phyloP scores from a whole-genome alignment of 2,888 invertebrate species.

The Nymphalis urticae region DNA sequence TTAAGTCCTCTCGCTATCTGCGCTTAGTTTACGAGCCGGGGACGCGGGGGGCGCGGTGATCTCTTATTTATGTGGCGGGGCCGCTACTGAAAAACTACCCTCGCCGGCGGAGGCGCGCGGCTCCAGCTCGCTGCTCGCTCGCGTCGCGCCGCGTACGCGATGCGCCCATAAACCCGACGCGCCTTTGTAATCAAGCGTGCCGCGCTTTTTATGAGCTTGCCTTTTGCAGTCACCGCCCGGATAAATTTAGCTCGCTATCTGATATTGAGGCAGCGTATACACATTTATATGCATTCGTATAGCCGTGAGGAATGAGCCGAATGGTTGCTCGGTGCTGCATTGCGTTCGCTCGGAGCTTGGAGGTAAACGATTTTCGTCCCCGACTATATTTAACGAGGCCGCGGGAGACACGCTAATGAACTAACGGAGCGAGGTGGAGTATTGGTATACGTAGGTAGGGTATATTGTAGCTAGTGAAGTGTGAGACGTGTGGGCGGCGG shows the following conservation, averaged over 20 bases:
- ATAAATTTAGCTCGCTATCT: slow-evolving; percentile 73
- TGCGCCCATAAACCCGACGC: slow-evolving; percentile 65
- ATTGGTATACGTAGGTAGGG: slow-evolving; percentile 29
- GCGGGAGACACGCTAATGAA: slow-evolving; percentile 43
- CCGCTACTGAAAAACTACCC: slow-evolving; percentile 77
- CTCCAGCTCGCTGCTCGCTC: slow-evolving; percentile 36
- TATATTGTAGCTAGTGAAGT: slow-evolving; percentile 36
- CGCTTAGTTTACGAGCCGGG: slow-evolving; percentile 79
- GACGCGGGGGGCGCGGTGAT: slow-evolving; percentile 55
- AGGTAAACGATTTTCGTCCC: slow-evolving; percentile 36
- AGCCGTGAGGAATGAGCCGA: slow-evolving; percentile 35
- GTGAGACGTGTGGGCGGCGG: slow-evolving; percentile 44
- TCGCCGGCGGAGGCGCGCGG: slow-evolving; percentile 47
- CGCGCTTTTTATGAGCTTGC: slow-evolving; percentile 76
- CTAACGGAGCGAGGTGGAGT: slow-evolving; percentile 33
- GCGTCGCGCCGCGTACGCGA: slow-evolving; percentile 47
- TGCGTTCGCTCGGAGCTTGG: slow-evolving; percentile 38
- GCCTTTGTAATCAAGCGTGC: slow-evolving; percentile 75
- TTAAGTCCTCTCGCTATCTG: slow-evolving; percentile 81
- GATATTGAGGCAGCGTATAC: slow-evolving; percentile 57
- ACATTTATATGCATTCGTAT: slow-evolving; percentile 40
- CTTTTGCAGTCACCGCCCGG: slow-evolving; percentile 67
- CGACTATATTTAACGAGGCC: slow-evolving; percentile 43
- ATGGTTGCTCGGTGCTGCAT: slow-evolving; percentile 25
- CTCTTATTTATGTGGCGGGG: slow-evolving; percentile 78